Conservation (phyloP, 2,888 invertebrate genomes). For the Rhagonycha lutea region DNA sequence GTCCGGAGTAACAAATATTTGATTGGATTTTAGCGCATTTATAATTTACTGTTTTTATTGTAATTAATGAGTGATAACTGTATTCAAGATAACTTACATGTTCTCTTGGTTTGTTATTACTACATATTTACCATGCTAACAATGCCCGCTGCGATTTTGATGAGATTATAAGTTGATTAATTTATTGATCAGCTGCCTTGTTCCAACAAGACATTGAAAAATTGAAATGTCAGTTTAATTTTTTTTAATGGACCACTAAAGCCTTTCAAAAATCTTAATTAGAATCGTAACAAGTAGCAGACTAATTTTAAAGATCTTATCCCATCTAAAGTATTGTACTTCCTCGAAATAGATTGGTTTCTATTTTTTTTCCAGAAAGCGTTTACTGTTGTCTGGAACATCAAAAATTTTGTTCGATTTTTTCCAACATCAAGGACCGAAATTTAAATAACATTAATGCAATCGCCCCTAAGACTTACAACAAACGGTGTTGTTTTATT, state of each 20-base stretch:
- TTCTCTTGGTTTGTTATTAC: not conserved
- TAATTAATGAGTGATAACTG: not conserved
- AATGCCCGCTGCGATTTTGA: not conserved
- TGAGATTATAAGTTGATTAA: not conserved
- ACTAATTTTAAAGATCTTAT: not conserved
- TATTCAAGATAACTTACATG: not conserved
- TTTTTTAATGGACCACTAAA: not conserved
- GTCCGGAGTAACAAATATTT: not conserved
- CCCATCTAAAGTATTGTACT: not conserved
- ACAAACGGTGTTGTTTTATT: too few relatives aligned
- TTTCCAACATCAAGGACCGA: too few relatives aligned
- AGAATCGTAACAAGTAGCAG: not conserved
- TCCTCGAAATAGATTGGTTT: not conserved
- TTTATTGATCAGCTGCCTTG: not conserved
- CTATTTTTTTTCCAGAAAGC: too few relatives aligned
- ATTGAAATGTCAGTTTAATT: not conserved
- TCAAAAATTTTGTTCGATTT: too few relatives aligned
- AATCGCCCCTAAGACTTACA: not conserved
- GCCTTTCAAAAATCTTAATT: not conserved
- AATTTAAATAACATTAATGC: not conserved
- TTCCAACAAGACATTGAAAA: not conserved
- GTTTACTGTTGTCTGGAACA: too few relatives aligned
- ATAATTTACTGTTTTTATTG: not conserved
- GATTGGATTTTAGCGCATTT: not conserved
- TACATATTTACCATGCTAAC: not conserved